phyloP scores from a whole-genome alignment of 1,140 invertebrate genomes.

The Pseudoatta argentina region DNA sequence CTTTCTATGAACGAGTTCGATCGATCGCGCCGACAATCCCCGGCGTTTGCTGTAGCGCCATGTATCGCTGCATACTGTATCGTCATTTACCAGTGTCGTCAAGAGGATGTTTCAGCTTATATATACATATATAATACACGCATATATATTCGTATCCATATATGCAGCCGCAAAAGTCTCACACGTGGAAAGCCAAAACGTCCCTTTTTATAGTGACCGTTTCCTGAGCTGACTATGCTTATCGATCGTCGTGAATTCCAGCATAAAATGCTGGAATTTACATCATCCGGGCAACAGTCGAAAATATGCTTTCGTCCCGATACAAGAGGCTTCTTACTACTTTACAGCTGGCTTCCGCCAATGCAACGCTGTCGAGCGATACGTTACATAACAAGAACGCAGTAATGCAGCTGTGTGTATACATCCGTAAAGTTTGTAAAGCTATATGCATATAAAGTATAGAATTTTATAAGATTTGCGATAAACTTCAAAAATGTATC shows the following conservation, averaged over 20 bases:
- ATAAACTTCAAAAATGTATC: conserved; percentile 6
- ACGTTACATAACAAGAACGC: conserved; percentile 44
- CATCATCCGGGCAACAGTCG: conserved; percentile 21
- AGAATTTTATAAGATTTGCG: conserved; percentile 30
- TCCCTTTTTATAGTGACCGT: conserved; percentile 1
- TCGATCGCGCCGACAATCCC: conserved; percentile 46
- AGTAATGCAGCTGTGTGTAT: neutral
- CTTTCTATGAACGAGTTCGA: conserved; percentile 44
- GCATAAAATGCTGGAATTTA: conserved; percentile 52
- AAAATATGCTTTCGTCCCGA: conserved; percentile 26
- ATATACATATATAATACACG: neutral
- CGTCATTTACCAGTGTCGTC: conserved; percentile 35
- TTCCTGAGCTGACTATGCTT: conserved; percentile 23
- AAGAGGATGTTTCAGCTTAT: conserved; percentile 29
- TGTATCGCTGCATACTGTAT: neutral
- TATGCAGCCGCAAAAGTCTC: neutral
- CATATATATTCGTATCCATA: neutral
- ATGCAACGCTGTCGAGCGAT: conserved; percentile 11
- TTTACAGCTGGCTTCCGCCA: conserved; percentile 30
- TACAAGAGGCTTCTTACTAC: conserved; percentile 31
- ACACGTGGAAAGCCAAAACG: neutral
- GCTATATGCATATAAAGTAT: conserved; percentile 1
- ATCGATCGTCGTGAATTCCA: conserved; percentile 41
- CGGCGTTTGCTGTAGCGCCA: conserved; percentile 15
- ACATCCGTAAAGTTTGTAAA: neutral